These are phyloP conservation scores for Emys orbicularis DNA, from an alignment of 2,797 vertebrate species.

Conservation along the genomic window DNA sequence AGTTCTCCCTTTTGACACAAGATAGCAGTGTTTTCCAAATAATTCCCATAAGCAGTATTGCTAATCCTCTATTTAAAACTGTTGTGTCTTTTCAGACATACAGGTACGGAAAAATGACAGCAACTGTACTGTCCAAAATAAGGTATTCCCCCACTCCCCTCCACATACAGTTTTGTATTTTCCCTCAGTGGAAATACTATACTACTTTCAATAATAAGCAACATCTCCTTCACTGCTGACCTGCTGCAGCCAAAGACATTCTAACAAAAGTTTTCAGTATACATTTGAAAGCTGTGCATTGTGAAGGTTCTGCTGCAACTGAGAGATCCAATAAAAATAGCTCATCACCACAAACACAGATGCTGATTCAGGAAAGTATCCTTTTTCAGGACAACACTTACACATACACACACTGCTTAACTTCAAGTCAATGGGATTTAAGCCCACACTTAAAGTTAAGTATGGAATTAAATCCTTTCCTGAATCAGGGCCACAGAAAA, in stretches of 20 bases:
- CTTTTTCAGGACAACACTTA: not conserved
- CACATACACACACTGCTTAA: not conserved
- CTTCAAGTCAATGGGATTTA: not conserved
- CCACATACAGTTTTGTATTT: not conserved
- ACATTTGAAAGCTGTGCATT: not conserved
- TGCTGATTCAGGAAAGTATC: not conserved
- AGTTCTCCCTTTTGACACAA: conserved; percentile 60
- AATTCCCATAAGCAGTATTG: not conserved
- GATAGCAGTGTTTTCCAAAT: conserved; percentile 73
- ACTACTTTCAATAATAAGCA: not conserved
- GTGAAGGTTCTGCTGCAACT: not conserved
- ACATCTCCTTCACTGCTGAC: no score
- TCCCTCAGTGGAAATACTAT: not conserved
- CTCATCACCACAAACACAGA: not conserved
- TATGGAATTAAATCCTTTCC: not conserved
- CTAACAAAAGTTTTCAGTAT: not conserved
- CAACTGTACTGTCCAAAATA: not conserved
- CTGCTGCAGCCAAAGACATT: no score
- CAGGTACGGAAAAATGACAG: not conserved
- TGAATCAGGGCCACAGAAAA: not conserved
- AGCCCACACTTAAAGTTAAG: not conserved
- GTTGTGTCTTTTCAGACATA: not conserved
- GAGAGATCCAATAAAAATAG: not conserved
- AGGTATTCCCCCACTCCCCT: not conserved
- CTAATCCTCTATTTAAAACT: not conserved